phyloP scores from a whole-genome alignment of 2,888 invertebrate genomes.

The Synergus itoensis region DNA sequence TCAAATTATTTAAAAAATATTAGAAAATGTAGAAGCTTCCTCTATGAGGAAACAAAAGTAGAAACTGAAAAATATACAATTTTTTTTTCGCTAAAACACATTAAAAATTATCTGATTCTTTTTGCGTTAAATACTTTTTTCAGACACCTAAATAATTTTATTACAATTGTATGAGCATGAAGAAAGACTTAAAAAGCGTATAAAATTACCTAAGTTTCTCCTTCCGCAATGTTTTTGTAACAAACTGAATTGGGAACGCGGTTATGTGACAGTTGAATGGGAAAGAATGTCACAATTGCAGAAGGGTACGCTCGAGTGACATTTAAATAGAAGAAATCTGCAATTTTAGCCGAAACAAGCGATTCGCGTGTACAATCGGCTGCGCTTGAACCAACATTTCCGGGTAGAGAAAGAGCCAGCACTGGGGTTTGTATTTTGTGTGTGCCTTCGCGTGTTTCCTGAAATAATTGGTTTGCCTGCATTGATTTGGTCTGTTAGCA shows the following conservation, averaged over 20 bases:
- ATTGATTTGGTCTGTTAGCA: conserved; percentile 41
- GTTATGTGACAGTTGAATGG: conserved; percentile 26
- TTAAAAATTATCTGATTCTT: too few relatives aligned
- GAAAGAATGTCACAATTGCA: conserved; percentile 20
- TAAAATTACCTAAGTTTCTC: neutral
- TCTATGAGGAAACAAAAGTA: too few relatives aligned
- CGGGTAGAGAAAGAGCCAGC: conserved; percentile 24
- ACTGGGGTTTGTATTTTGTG: conserved; percentile 35
- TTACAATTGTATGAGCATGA: neutral
- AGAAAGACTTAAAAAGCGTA: neutral
- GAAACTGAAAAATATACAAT: too few relatives aligned
- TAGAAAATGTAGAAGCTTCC: too few relatives aligned
- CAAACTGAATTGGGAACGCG: neutral
- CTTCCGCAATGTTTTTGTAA: neutral
- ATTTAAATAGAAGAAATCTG: conserved; percentile 38
- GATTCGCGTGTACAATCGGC: conserved; percentile 36
- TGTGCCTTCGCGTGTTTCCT: conserved; percentile 38
- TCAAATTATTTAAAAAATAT: too few relatives aligned
- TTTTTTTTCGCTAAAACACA: too few relatives aligned
- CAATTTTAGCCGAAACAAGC: conserved; percentile 33
- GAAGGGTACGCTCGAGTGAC: conserved; percentile 26
- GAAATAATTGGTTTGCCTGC: conserved; percentile 38
- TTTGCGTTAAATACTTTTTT: too few relatives aligned
- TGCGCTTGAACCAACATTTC: conserved; percentile 37
- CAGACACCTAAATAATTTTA: neutral